Evolutionary conservation across 2,113 vertebrate genomes (phyloP), one percentile per base, ranked within the genome.

Genomic region (Rhadina sibilatrix): DNA sequence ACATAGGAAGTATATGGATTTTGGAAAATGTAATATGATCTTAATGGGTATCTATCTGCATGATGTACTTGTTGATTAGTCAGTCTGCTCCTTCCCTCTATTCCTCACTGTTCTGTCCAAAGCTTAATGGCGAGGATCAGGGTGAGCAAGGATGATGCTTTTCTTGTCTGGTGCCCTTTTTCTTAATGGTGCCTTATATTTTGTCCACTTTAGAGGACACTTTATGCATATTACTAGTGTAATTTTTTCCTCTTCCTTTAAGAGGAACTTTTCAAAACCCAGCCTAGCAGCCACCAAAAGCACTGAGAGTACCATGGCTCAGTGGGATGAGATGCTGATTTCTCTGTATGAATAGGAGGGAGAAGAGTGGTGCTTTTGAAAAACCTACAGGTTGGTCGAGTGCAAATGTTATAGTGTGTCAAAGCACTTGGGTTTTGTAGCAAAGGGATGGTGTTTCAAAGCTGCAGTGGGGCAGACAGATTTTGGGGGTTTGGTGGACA

Each of bases 11-110:
- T 76, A 6, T 87, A 79, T 82, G 53, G 83, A 68, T 91, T 94
- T 87, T 7, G 14, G 76, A 66, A 78, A 65, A 42, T 35, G 38
- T 80, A 47, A 64, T 92, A 60, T 21, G 40, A 38, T 77, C 72
- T 93, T 95, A 93, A 93, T 93, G 74, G 47, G 59, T 94, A 47
- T 91, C 83, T 85, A 50, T 93, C 83, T 85, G 57, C 44, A 44
- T 1, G 20, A 69, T 2, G 5, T 42, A 93, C 53, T 27, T 94
- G 90, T 93, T 52, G 85, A 83, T 94, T 46, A 92, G 37, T 22
- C 76, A 74, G 30, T 50, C 78, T 82, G 47, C n/a, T 87, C 35
- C 85, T 70, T 91, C 54, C 52, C 37, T 82, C 23, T 61, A 80
- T 94, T 93, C 77, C 30, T 94, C 89, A 90, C n/a, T 21, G 6